Conservation (phyloP, 1,140 invertebrate genomes). For the Antheraea mylitta region DNA sequence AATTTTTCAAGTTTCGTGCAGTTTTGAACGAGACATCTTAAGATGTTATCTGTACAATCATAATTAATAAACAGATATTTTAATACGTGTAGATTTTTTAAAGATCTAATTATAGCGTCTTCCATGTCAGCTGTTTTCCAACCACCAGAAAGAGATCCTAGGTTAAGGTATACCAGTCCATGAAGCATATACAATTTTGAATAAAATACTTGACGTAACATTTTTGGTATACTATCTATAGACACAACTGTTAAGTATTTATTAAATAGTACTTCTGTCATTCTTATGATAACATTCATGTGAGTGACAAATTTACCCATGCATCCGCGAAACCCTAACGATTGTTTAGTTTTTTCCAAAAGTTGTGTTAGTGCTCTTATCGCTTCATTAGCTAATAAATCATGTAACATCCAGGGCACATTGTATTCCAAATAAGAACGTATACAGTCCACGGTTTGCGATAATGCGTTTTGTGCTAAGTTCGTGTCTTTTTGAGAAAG, state of each 20-base stretch:
- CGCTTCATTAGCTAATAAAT: conserved; percentile 80
- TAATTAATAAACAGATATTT: conserved; percentile 84
- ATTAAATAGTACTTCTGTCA: conserved; percentile 82
- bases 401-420: conserved; percentile 84
- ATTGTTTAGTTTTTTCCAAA: conserved; percentile 82
- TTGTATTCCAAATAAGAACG: conserved; percentile 79
- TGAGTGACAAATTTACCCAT: conserved; percentile 81
- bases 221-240: conserved; percentile 84
- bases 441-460: conserved; percentile 74
- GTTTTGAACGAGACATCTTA: conserved; percentile 80
- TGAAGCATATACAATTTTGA: conserved; percentile 81
- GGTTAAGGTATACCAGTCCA: conserved; percentile 82
- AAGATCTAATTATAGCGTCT: conserved; percentile 80
- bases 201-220: conserved; percentile 85
- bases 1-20: conserved; percentile 81
- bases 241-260: conserved; percentile 81
- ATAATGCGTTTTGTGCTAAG: conserved; percentile 68
- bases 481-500: conserved; percentile 73
- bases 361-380: conserved; percentile 80
- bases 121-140: conserved; percentile 85
- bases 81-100: conserved; percentile 81
- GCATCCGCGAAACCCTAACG: conserved; percentile 79
- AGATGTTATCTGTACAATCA: conserved; percentile 85
- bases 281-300: conserved; percentile 83
- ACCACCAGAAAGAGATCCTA: conserved; percentile 84